Evolutionary conservation across 30 jellyfish, hydroid and myxozoan species (phyloP), one percentile per base, ranked within the genome.

Genomic region (Aurelia coerulea): DNA sequence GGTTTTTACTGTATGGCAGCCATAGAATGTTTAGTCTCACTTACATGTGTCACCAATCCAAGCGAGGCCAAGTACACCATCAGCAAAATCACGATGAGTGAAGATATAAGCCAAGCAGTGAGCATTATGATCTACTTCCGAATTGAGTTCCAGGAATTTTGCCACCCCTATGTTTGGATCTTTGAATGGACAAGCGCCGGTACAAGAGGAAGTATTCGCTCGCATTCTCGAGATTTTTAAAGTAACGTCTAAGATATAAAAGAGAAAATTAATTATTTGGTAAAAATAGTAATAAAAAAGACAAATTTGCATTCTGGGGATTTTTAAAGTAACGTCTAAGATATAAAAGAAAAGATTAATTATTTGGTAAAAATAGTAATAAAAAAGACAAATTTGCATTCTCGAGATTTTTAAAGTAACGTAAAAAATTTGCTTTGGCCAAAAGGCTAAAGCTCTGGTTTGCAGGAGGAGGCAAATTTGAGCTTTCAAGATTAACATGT

Each of bases 41-140:
- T 58, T 90, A 90, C 90, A 59, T 67, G 93, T 34, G 56, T 95
- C 99, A 29, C 97, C 99, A 62, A 95, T 95, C 99, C 99, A 95
- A 35, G 99, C 99, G 13, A 95, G 73, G 35, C 99, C 99, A 53
- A 95, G 92, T 2, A 95, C 99, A 33, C 99, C 99, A 80, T 89
- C 97, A 14, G 92, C 76, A 75, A 95, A 95, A 80, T 95, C 99
- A 32, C 99, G 97, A 80, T 95, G 83, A 5, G 97, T 86, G 84
- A 95, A 95, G 15, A 95, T 88, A 69, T 95, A 95, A 14, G 99
- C 96, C 64, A 95, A 81, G 54, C 99, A 95, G 70, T 72, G 95
- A 3, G 86, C 88, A 53, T 80, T 81, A 73, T 95, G 99, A 56
- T 95, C 81, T 11, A 76, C 78, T 63, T 90, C 92, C 5, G 99